These are phyloP conservation scores for Acomys russatus DNA, from an alignment of 2,797 vertebrate species.

Conservation along the genomic window DNA sequence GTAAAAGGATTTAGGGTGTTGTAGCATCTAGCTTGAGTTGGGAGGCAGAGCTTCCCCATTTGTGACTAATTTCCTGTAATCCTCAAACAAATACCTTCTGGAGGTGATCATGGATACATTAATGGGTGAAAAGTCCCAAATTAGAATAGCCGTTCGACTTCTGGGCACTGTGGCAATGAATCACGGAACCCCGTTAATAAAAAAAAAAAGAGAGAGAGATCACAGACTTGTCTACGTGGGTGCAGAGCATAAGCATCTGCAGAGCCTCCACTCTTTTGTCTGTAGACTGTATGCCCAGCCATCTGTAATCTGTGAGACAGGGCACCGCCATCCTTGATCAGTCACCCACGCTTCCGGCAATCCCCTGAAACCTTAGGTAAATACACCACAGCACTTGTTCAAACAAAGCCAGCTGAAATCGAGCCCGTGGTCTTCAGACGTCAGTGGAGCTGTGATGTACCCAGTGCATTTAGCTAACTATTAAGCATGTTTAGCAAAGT, in stretches of 20 bases:
- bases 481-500: constrained; percentile 48
- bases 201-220: constrained; percentile 18
- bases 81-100: background rate
- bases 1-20: background rate
- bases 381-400: constrained; percentile 78
- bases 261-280: background rate
- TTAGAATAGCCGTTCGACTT: background rate
- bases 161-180: background rate
- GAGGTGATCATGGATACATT: background rate
- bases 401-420: constrained; percentile 69
- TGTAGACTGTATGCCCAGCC: background rate
- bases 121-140: constrained; percentile 27
- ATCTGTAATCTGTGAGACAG: constrained; percentile 62
- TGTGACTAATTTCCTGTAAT: background rate
- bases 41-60: background rate
- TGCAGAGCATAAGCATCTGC: background rate
- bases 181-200: background rate
- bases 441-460: background rate
- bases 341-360: constrained; percentile 80
- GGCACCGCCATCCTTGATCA: background rate
- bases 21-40: background rate
- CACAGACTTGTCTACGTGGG: background rate
- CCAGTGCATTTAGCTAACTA: background rate
- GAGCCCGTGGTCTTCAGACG: background rate
- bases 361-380: constrained; percentile 60